Evolutionary conservation across 2,113 vertebrate species (phyloP), one percentile per base, ranked within the genome.

Genomic region (Urocitellus parryii): DNA sequence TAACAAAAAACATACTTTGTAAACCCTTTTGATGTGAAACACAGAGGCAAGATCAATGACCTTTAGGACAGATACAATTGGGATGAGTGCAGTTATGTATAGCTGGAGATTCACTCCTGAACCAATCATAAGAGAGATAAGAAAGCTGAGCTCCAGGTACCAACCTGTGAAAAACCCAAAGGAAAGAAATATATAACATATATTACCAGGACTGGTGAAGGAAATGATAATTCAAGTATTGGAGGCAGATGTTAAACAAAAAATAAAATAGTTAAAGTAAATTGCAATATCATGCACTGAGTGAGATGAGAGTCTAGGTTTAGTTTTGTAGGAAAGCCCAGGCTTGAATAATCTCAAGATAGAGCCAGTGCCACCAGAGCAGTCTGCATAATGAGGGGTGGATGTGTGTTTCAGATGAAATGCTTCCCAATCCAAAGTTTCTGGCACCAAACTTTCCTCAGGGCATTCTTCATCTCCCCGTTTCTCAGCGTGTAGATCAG

Each of bases 401-500:
- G 24, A 53, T 2, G 1, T 8, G 11, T 5, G 9, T 27, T 81
- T 94, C 67, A 93, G 20, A 32, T 29, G 27, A 65, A 53, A 56
- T 45, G 51, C 6, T 48, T 77, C 34, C 32, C 11, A 37, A 9
- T 61, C 4, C 78, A 88, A 78, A 78, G 0, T 27, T 96, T 92
- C 17, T 92, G 80, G 42, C 63, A 78, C 92, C 93, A 97, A 9
- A 94, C 20, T 70, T 92, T 95, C 9, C 39, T 89, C 63, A 96
- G 10, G 11, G 91, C 76, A 27, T 42, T 96, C 76, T 96, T 97
- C 88, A 97, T 90, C 37, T 97, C 91, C 20, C 8, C 20, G 25
- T 97, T 97, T 83, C 97, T 97, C 39, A 97, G 80, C 0, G 84
- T 97, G 22, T 95, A 96, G 53, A 97, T 96, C n/a, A 97, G 74